phyloP scores from a whole-genome alignment of 1,140 invertebrate species.

The Thalassaphorura encarpata region DNA sequence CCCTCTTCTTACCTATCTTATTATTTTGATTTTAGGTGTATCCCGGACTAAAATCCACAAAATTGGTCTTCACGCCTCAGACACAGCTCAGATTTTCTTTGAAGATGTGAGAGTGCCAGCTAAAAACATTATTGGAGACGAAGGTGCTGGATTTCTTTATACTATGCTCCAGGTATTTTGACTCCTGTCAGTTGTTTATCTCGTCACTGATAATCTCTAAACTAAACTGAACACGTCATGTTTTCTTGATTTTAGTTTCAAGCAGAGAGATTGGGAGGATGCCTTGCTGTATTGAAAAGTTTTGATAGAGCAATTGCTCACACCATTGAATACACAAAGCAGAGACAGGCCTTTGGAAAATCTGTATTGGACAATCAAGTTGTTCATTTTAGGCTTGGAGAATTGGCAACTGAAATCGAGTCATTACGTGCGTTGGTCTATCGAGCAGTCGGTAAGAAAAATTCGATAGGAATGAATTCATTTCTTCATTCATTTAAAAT shows the following conservation, averaged over 20 bases:
- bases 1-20: neutral
- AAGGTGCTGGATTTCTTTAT: slow-evolving; percentile 49
- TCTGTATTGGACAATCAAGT: slow-evolving; percentile 45
- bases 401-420: slow-evolving; percentile 48
- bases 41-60: slow-evolving; percentile 43
- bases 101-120: slow-evolving; percentile 48
- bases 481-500: neutral
- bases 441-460: slow-evolving; percentile 36
- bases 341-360: slow-evolving; percentile 43
- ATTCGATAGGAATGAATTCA: neutral
- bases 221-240: too few relatives aligned
- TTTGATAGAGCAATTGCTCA: slow-evolving; percentile 40
- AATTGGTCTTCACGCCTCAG: slow-evolving; percentile 46
- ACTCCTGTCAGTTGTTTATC: too few relatives aligned
- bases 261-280: slow-evolving; percentile 44
- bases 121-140: slow-evolving; percentile 48
- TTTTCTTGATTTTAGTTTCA: too few relatives aligned
- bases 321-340: slow-evolving; percentile 44
- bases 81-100: slow-evolving; percentile 51
- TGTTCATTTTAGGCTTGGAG: slow-evolving; percentile 46
- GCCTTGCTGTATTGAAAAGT: slow-evolving; percentile 38
- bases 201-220: too few relatives aligned
- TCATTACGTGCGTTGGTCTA: slow-evolving; percentile 43
- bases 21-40: slow-evolving; percentile 32
- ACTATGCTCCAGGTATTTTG: slow-evolving; percentile 47